Evolutionary conservation across 92 coral and sea anemone genomes (phyloP), one percentile per base, ranked within the genome.

Genomic region (Montipora capitata): DNA sequence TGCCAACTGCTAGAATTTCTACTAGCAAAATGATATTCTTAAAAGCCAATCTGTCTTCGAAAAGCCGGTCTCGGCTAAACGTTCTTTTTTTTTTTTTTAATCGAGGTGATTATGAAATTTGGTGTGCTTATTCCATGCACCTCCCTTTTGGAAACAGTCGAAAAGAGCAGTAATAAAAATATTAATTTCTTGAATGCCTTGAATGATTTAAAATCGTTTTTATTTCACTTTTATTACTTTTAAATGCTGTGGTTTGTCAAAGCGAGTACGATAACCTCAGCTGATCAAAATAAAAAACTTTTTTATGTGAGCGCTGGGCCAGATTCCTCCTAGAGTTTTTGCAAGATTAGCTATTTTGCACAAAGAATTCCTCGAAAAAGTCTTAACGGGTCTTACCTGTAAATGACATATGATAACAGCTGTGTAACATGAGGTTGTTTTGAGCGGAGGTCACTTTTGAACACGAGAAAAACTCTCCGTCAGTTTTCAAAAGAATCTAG

Each of bases 151-250:
- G 72, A 80, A 51, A 80, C 76, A 80, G 76, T 51, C 64, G 51
- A 49, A 40, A 67, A 72, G n/a, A 16, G 35, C 49, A 49, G 73
- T 68, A 67, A 68, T 80, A 68, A 72, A 42, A 80, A 74, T 68
- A 52, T 80, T 68, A 52, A 80, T 67, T 68, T n/a, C 35, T 52
- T 40, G 65, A 82, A 70, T 57, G 5, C 57, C 2, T 70, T 59
- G 57, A 67, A 82, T 10, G 78, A 52, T 54, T 76, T 59, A 59
- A 57, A 12, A 20, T 7, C 71, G 79, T 71, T 72, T 57, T 40
- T 18, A 27, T 58, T 82, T 82, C 79, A 72, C 5, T 71, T 82
- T 82, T 41, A 82, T 71, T 82, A 16, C 76, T 80, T 80, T 67
- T 67, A 48, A 4, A 16, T 38, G 66, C 51, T 27, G 67, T 52